A percentile compares a stretch with the other conserved stretches of the same genome.
These are phyloP conservation scores for Charadrius vociferus DNA, from an alignment of 2,113 vertebrate genomes.

Conservation along the genomic window DNA sequence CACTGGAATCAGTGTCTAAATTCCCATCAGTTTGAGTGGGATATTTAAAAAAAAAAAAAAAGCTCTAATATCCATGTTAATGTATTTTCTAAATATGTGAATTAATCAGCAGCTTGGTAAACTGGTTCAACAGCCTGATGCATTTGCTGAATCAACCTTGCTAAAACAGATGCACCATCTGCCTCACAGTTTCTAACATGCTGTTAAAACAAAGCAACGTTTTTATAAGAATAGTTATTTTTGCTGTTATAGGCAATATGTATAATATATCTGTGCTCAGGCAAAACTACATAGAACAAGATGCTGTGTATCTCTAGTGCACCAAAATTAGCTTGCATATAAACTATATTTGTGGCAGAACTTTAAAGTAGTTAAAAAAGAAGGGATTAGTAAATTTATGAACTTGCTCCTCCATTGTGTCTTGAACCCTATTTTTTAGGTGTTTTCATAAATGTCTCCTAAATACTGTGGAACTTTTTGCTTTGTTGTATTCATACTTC, in stretches of 20 bases:
- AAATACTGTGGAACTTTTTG: not conserved
- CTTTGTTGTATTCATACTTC: not conserved
- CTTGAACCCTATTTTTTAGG: not conserved
- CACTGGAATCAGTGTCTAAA: constrained; percentile 46
- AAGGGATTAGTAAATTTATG: not conserved
- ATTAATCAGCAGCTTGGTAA: constrained; percentile 57
- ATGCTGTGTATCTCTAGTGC: not conserved
- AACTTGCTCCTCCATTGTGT: not conserved
- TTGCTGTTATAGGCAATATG: not conserved
- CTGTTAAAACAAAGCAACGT: constrained; percentile 14
- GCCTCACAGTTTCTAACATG: constrained; percentile 1
- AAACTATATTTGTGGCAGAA: not conserved
- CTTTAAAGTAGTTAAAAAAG: not conserved
- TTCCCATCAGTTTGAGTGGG: constrained; percentile 39
- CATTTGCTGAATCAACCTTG: constrained; percentile 61
- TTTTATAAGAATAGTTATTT: constrained; percentile 6
- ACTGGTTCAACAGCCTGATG: constrained; percentile 55
- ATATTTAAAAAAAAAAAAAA: constrained; percentile 39
- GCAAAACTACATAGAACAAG: not conserved
- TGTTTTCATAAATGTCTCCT: not conserved
- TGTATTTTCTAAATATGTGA: constrained; percentile 57
- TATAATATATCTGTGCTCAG: not conserved
- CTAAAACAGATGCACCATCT: constrained; percentile 43
- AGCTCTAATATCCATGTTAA: constrained; percentile 60
- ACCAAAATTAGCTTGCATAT: not conserved